Base-by-base conservation (phyloP, 2,888 invertebrate species). In the Apamea sordens region DNA sequence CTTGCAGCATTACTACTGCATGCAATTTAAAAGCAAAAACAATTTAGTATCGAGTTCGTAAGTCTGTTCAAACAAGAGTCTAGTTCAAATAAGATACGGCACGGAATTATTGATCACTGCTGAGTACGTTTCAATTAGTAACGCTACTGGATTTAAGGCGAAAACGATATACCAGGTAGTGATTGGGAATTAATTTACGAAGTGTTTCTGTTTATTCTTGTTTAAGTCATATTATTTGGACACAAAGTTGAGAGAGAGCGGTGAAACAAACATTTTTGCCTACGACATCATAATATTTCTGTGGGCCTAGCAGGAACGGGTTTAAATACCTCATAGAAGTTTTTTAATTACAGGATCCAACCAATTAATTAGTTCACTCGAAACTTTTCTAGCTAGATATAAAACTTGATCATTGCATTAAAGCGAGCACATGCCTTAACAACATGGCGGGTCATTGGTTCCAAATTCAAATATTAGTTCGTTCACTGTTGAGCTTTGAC, bases 381-480 rank as follows among this genome's bases (percentile, higher is more conserved):
- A 41, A 18, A 41, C 7, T 8, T 24, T 36, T 24, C 2, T 24
- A 24, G 7, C 15, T 65, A 41, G 15, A 18, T n/a, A n/a, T 47
- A 28, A 47, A 53, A 36, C n/a, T 3, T 13, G 18, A 24, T 15
- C 15, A 47, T 47, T 32, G 32, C 24, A 36, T 32, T 21, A 8
- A 8, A 50, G 24, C 1, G 11, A 44, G 65, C 24, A 50, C 41
- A 28, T 13, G 73, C 89, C 89, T 88, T 87, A 88, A 88, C 73
- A 79, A 82, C 8, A 85, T 78, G 87, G 83, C 85, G 76, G 53
- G 53, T 74, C 64, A 78, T 79, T 85, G 76, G 73, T 85, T 88
- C 79, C 68, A 75, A 88, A 80, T 83, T 88, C 89, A 88, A 88
- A 88, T 88, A 88, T 88, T 88, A 80, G 76, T 69, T 85, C 71